Evolutionary conservation across 2,113 vertebrate genomes (phyloP), one percentile per base, ranked within the genome.

Genomic region (Corvus hawaiiensis): DNA sequence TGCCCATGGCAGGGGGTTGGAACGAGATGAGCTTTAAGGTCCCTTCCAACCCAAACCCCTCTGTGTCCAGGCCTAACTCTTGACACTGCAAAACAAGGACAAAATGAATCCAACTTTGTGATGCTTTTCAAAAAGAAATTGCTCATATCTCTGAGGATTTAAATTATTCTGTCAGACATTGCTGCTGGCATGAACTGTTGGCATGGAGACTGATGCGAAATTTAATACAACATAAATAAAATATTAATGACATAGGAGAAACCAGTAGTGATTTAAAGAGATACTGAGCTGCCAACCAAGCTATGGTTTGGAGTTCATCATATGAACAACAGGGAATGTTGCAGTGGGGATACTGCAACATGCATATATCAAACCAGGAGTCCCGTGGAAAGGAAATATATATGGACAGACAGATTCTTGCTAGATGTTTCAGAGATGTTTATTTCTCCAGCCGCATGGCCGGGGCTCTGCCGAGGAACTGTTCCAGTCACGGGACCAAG

Each of bases 111-210:
- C 66, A 55, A 72, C 49, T 89, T 87, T 16, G 44, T 63, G 68
- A 33, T 46, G 22, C 32, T 41, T 63, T 26, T 63, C 49, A 44
- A 52, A 89, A 59, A 86, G 58, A 35, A 86, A 90, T 52, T 16
- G 51, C 67, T 90, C 14, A 0, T 74, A 59, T 67, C 39, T 81
- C 72, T 75, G 68, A 56, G 68, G 83, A 68, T 83, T 85, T 93
- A 73, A 91, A 90, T 93, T 84, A 79, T 85, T 94, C 91, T 83
- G 46, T 80, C 90, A 96, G 77, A 77, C 84, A 27, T 84, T 90
- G 95, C 94, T 94, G 83, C 95, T 92, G 91, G 92, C 94, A 88
- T 83, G 87, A 90, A 86, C 93, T 94, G 96, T 96, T 97, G 95
- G 94, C 94, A 96, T 96, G 95, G 93, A 96, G 95, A 96, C 93